phyloP scores from a whole-genome alignment of 35 echinoderm and acorn worm species.

The Ophioderma brevispina region DNA sequence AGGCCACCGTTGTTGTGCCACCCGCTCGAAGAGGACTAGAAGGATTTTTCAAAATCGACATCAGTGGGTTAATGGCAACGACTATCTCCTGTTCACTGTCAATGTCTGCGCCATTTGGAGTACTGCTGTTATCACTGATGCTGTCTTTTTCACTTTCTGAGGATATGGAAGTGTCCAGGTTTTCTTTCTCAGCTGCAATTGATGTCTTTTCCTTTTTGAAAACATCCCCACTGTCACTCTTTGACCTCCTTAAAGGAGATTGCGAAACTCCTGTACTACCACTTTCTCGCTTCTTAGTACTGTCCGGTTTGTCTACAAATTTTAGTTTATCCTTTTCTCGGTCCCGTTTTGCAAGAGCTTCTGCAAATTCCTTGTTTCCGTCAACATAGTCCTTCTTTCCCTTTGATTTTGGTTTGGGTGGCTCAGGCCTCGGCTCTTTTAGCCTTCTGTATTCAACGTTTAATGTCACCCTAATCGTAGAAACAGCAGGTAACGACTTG shows the following conservation, averaged over 20 bases:
- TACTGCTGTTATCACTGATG: neutral
- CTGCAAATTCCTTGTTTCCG: neutral
- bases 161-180: neutral
- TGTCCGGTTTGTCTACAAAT: neutral
- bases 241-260: neutral
- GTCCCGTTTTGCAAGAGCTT: neutral
- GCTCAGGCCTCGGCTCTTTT: neutral
- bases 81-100: neutral
- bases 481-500: conserved; percentile 40
- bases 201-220: neutral
- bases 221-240: neutral
- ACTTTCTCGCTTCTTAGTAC: neutral
- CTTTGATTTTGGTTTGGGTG: neutral
- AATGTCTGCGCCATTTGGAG: neutral
- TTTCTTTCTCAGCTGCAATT: neutral
- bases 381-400: neutral
- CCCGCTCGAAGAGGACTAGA: neutral
- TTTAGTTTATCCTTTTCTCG: neutral
- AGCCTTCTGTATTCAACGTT: conserved; percentile 60
- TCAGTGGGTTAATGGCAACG: neutral
- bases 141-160: conserved; percentile 2
- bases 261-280: no score
- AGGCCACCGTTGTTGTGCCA: neutral
- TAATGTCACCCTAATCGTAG: conserved; percentile 62
- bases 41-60: neutral